Percentiles rank a stretch among this genome's conserved stretches.
Conservation (phyloP, 2,888 invertebrate species). For the Sinohyriopsis cumingii region DNA sequence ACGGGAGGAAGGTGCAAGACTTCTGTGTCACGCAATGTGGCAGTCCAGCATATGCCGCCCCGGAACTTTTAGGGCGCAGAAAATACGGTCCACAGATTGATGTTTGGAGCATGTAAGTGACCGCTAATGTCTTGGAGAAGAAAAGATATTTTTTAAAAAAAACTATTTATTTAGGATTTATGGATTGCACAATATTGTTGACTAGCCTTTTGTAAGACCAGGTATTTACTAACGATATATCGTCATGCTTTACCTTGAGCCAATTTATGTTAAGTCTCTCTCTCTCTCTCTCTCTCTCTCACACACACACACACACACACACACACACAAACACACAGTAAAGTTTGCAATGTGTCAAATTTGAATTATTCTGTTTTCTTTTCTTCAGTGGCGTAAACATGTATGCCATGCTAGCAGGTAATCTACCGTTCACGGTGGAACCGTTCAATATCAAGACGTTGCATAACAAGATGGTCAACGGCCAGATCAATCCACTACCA, state of each 20-base stretch:
- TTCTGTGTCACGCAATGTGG: constrained; percentile 71
- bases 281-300: too few species aligned
- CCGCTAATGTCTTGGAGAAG: too few species aligned
- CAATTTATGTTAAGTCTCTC: too few species aligned
- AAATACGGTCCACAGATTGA: constrained; percentile 70
- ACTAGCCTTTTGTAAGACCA: too few species aligned
- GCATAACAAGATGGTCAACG: constrained; percentile 67
- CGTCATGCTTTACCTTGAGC: too few species aligned
- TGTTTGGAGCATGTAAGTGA: constrained; percentile 71
- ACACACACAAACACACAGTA: too few species aligned
- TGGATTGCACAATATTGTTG: too few species aligned
- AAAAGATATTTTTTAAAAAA: too few species aligned
- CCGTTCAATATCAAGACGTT: constrained; percentile 70
- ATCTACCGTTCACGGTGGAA: constrained; percentile 70
- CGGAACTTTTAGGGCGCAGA: constrained; percentile 68
- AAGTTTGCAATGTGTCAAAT: neutral
- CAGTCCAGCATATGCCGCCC: constrained; percentile 71
- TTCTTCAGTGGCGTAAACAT: constrained; percentile 69
- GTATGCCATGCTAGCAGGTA: constrained; percentile 71
- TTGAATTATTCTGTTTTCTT: neutral
- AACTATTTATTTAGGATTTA: neutral
- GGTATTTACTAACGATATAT: too few species aligned
- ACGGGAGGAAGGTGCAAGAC: constrained; percentile 56
- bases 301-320: too few species aligned
- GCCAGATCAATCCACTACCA: constrained; percentile 68